A percentile compares a stretch with the other conserved stretches of the same genome.
These are phyloP conservation scores for Lophius piscatorius DNA, from an alignment of 2,113 vertebrate species.

Conservation along the genomic window DNA sequence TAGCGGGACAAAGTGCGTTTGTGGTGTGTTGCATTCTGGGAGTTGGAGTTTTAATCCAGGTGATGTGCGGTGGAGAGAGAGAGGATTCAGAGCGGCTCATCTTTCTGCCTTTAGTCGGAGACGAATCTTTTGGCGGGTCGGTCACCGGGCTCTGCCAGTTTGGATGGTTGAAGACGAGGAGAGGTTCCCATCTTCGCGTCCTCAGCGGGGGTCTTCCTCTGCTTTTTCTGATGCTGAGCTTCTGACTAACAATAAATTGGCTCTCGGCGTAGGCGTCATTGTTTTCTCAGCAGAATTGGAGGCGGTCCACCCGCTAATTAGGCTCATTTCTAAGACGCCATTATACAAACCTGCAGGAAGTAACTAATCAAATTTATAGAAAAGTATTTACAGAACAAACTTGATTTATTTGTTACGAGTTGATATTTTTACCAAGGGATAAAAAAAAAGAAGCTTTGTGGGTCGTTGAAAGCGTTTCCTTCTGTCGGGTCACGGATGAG, in stretches of 20 bases:
- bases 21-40: no score
- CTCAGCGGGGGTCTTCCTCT: conserved; percentile 60
- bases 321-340: conserved; percentile 39
- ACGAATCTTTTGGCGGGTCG: conserved; percentile 61
- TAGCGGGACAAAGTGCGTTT: no score
- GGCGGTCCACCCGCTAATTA: conserved; percentile 63
- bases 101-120: conserved; percentile 22
- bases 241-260: conserved; percentile 60
- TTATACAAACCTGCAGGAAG: conserved; percentile 61
- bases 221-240: conserved; percentile 30
- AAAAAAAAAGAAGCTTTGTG: conserved; percentile 29
- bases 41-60: no score
- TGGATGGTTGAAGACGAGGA: conserved; percentile 55
- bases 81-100: no score
- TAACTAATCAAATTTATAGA: no score
- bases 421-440: conserved; percentile 9
- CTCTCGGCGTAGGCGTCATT: conserved; percentile 29
- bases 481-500: conserved; percentile 14
- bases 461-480: no score
- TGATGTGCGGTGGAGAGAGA: no score
- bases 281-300: conserved; percentile 52
- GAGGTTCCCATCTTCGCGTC: conserved; percentile 63
- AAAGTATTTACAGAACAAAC: conserved; percentile 22
- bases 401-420: conserved; percentile 15
- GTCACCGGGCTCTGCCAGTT: conserved; percentile 64